A percentile compares a stretch with the other conserved stretches of the same genome.
phyloP scores from a whole-genome alignment of 2,888 invertebrate genomes.

The Alentia gelatinosa region DNA sequence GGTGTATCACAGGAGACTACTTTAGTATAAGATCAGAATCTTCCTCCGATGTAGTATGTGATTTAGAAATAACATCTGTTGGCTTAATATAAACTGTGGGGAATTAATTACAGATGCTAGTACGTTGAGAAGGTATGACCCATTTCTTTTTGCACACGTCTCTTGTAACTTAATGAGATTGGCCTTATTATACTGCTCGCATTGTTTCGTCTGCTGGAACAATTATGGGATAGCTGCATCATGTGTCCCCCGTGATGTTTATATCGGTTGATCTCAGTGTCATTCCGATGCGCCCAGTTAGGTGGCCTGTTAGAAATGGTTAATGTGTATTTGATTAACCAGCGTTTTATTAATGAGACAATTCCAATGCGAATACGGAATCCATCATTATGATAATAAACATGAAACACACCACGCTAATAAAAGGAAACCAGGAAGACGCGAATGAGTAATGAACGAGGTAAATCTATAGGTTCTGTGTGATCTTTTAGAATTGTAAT shows the following conservation, averaged over 20 bases:
- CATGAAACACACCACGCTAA: neutral
- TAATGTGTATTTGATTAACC: too few species aligned
- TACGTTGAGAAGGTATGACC: neutral
- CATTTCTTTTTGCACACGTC: neutral
- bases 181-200: constrained; percentile 4
- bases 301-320: neutral
- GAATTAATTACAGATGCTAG: neutral
- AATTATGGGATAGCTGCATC: neutral
- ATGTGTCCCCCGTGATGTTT: neutral
- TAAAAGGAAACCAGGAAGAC: neutral
- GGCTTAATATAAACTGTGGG: neutral
- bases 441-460: neutral
- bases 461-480: neutral
- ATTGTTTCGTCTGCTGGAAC: neutral
- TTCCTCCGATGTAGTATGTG: too few species aligned
- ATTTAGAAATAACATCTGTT: too few species aligned
- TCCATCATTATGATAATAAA: neutral
- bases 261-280: neutral
- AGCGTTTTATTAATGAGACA: too few species aligned
- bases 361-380: too few species aligned
- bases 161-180: neutral
- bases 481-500: neutral
- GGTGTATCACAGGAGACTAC: too few species aligned
- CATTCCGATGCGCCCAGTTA: neutral
- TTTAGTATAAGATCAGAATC: too few species aligned